Evolutionary conservation across 2,113 vertebrate species (phyloP).

Genomic region (Perca schrenkii): DNA sequence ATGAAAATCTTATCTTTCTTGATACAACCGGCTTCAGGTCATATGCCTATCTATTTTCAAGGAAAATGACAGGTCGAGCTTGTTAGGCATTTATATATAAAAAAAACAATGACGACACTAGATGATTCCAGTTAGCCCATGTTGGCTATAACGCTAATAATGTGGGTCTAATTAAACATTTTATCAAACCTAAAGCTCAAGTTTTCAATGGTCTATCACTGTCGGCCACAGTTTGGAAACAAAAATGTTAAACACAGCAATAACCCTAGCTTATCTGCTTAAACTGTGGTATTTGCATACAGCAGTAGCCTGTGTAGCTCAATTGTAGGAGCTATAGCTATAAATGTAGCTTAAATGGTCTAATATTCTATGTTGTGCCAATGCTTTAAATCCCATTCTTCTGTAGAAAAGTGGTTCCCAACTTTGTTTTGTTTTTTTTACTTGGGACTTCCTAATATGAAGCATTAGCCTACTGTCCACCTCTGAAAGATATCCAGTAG

Average conservation of each 20-base stretch:
- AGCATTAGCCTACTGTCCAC: not conserved
- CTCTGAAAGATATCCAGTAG: no score
- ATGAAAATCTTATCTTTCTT: accelerated
- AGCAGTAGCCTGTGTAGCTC: not conserved
- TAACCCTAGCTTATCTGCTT: not conserved
- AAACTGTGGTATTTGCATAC: not conserved
- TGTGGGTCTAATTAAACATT: not conserved
- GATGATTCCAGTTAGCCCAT: not conserved
- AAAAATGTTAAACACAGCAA: not conserved
- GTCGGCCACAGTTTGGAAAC: not conserved
- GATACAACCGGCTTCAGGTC: not conserved
- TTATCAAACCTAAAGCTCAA: not conserved
- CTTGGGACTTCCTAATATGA: not conserved
- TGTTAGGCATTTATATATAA: not conserved
- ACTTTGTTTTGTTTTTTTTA: not conserved
- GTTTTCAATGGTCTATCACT: not conserved
- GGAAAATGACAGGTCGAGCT: not conserved
- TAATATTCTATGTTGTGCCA: not conserved
- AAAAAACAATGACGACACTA: not conserved
- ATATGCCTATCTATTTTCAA: not conserved
- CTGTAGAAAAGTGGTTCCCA: not conserved
- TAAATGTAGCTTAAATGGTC: not conserved
- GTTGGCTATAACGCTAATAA: not conserved
- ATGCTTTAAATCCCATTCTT: not conserved
- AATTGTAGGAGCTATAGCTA: not conserved